Conservation (phyloP, 2,113 vertebrate genomes). For the Ifrita kowaldi region DNA sequence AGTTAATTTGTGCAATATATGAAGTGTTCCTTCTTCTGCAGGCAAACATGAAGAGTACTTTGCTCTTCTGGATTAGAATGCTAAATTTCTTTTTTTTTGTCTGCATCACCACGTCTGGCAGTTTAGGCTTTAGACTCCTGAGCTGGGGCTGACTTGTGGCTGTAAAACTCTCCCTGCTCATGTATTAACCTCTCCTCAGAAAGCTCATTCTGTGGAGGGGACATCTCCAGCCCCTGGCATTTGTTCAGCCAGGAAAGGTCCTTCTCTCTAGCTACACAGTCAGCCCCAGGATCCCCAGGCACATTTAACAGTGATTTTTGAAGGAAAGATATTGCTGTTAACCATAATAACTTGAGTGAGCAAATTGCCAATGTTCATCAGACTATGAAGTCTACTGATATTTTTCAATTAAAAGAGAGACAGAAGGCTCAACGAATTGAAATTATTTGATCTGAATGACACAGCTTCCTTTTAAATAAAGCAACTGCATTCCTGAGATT, state of each 20-base stretch:
- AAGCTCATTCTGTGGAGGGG: not conserved
- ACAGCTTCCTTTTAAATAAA: not conserved
- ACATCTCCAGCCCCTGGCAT: not conserved
- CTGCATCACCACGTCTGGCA: not conserved
- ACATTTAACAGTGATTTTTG: not conserved
- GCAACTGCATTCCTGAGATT: not conserved
- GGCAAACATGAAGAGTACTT: not conserved
- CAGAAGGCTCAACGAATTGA: not conserved
- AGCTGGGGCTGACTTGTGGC: not conserved
- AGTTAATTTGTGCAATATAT: not conserved
- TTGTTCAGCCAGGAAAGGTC: not conserved
- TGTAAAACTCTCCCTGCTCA: not conserved
- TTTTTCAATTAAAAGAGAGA: conserved; percentile 21
- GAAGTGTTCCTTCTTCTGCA: not conserved
- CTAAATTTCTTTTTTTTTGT: not conserved
- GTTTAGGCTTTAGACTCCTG: not conserved
- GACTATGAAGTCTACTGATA: not conserved
- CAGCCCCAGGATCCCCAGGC: not conserved
- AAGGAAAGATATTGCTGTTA: not conserved
- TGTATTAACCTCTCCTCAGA: not conserved
- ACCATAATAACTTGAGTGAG: not conserved
- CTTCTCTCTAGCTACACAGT: not conserved
- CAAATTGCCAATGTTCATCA: not conserved
- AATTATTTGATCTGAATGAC: not conserved
- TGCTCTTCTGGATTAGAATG: not conserved